These are phyloP conservation scores for Listronotus oregonensis DNA, from an alignment of 1,140 invertebrate genomes.

Conservation along the genomic window DNA sequence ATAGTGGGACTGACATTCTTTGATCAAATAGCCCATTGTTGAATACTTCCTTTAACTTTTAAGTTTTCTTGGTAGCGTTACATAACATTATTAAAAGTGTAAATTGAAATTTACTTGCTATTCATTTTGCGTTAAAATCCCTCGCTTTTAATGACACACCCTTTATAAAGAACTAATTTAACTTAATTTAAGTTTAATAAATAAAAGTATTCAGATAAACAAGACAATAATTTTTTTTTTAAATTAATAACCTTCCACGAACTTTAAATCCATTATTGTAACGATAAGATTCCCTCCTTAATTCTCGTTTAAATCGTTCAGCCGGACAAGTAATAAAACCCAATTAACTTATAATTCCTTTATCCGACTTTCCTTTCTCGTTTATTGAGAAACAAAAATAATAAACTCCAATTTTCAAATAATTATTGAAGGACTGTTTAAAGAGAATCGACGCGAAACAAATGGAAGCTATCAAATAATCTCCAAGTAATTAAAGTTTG, in stretches of 20 bases:
- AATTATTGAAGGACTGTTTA: conserved; percentile 37
- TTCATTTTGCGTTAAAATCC: too few relatives aligned
- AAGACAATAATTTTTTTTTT: conserved; percentile 18
- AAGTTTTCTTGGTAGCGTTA: too few relatives aligned
- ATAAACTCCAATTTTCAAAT: conserved; percentile 38
- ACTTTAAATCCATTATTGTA: conserved; percentile 22
- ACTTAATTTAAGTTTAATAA: too few relatives aligned
- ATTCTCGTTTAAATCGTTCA: conserved; percentile 34
- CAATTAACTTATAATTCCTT: conserved; percentile 39
- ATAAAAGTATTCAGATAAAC: too few relatives aligned
- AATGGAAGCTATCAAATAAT: conserved; percentile 31
- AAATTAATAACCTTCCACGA: conserved; percentile 19
- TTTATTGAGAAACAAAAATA: conserved; percentile 39
- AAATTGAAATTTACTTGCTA: too few relatives aligned
- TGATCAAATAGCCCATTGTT: too few relatives aligned
- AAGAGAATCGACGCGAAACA: conserved; percentile 32
- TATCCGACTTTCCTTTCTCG: conserved; percentile 36
- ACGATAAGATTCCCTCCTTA: conserved; percentile 27
- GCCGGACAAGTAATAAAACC: conserved; percentile 38
- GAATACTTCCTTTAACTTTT: too few relatives aligned
- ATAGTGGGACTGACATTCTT: too few relatives aligned
- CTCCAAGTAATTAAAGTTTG: conserved; percentile 36
- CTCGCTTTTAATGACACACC: too few relatives aligned
- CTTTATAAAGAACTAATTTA: too few relatives aligned
- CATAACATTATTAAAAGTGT: too few relatives aligned